These are phyloP conservation scores for Gnathonemus longibarbis DNA, from an alignment of 2,113 vertebrate species.

Conservation along the genomic window DNA sequence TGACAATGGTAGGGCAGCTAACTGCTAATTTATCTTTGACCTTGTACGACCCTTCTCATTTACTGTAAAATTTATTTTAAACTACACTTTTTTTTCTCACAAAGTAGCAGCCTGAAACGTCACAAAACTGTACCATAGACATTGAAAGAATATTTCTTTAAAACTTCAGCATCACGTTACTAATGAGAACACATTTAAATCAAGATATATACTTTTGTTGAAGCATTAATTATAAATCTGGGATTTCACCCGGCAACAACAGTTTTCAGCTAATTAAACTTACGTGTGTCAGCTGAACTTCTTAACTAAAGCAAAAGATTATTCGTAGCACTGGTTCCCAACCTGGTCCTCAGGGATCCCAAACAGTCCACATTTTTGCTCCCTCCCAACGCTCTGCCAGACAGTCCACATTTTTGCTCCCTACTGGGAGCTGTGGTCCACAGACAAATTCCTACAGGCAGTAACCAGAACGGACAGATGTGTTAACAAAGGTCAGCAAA, in stretches of 20 bases:
- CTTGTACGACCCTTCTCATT: neutral
- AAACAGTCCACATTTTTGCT: neutral
- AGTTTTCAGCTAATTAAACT: neutral
- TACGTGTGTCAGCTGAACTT: neutral
- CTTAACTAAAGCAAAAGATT: neutral
- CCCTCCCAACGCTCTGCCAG: no score
- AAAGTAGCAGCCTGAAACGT: neutral
- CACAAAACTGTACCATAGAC: neutral
- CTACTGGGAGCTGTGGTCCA: neutral
- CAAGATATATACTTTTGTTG: neutral
- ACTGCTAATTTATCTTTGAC: neutral
- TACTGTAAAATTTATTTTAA: neutral
- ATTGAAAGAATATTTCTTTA: neutral
- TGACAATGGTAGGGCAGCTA: neutral
- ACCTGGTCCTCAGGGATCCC: neutral
- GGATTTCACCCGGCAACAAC: neutral
- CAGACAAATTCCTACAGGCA: neutral
- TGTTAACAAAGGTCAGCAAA: neutral
- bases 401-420: neutral
- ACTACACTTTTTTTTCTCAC: neutral
- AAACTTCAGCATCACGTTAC: neutral
- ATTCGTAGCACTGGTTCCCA: neutral
- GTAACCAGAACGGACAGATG: neutral
- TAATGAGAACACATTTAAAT: neutral
- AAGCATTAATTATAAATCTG: neutral